These are phyloP conservation scores for Tetragonula carbonaria DNA, from an alignment of 2,888 invertebrate genomes.

Conservation along the genomic window DNA sequence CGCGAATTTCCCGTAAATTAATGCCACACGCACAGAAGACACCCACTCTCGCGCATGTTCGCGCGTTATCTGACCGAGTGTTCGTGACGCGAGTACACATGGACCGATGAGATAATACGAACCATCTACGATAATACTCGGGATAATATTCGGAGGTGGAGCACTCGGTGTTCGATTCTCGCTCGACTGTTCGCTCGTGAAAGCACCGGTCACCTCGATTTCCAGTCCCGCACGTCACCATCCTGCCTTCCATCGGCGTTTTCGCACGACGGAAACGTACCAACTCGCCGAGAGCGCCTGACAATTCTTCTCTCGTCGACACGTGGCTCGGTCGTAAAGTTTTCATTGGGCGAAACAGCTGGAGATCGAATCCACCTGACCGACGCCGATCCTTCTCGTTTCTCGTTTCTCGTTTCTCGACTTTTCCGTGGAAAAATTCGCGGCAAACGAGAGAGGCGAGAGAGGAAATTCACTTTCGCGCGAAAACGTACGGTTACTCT, in stretches of 20 bases:
- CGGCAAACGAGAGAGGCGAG: background rate
- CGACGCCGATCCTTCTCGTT: slow-evolving; percentile 13
- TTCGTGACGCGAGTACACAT: background rate
- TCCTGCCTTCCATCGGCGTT: too few relatives aligned
- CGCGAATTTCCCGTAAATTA: slow-evolving; percentile 64
- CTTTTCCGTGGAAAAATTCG: background rate
- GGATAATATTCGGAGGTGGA: slow-evolving; percentile 40
- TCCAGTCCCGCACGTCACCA: background rate
- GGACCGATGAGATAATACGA: slow-evolving; percentile 36
- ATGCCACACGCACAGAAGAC: slow-evolving; percentile 31
- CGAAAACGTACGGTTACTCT: background rate
- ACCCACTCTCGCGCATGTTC: background rate
- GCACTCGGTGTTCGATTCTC: slow-evolving; percentile 21
- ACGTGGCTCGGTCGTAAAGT: slow-evolving; percentile 43
- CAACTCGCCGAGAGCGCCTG: background rate
- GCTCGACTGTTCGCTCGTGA: slow-evolving; percentile 13
- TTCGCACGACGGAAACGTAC: background rate
- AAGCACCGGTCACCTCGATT: background rate
- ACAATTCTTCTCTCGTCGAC: slow-evolving; percentile 21
- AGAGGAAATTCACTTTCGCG: slow-evolving; percentile 22
- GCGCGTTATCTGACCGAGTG: background rate
- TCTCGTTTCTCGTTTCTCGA: background rate
- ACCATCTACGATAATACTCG: slow-evolving; percentile 18
- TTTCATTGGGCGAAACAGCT: slow-evolving; percentile 2
- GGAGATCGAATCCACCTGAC: slow-evolving; percentile 27